Evolutionary conservation across 2,113 vertebrate species (phyloP).

Genomic region (Cyanoliseus patagonus): DNA sequence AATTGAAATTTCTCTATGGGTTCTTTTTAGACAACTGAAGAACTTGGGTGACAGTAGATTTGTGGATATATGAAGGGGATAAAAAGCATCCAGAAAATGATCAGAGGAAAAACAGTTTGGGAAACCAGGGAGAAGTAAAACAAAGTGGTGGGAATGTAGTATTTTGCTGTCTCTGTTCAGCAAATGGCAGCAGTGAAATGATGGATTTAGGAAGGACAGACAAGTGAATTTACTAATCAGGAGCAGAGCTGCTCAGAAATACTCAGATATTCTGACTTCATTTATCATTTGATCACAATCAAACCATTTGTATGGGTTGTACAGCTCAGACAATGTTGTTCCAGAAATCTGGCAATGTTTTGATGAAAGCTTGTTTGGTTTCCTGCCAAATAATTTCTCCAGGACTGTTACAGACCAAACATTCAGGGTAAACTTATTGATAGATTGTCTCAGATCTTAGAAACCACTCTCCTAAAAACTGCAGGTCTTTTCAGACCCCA

Average conservation of each 20-base stretch:
- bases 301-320: not conserved
- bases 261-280: not conserved
- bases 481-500: not conserved
- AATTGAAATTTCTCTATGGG: not conserved
- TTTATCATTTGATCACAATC: not conserved
- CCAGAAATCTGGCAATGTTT: not conserved
- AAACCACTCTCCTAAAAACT: not conserved
- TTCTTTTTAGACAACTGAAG: not conserved
- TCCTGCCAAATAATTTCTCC: not conserved
- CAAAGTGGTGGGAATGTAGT: not conserved
- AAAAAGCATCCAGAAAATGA: not conserved
- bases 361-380: not conserved
- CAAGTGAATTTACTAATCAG: not conserved
- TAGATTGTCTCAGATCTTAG: not conserved
- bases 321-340: not conserved
- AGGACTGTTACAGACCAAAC: not conserved
- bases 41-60: not conserved
- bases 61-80: not conserved
- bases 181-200: not conserved
- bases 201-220: not conserved
- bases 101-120: not conserved
- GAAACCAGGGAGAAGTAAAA: not conserved
- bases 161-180: not conserved
- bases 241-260: not conserved
- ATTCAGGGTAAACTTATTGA: not conserved